These are phyloP conservation scores for Ophiothrix spiculata DNA, from an alignment of 35 echinoderm and acorn worm genomes.

Conservation along the genomic window DNA sequence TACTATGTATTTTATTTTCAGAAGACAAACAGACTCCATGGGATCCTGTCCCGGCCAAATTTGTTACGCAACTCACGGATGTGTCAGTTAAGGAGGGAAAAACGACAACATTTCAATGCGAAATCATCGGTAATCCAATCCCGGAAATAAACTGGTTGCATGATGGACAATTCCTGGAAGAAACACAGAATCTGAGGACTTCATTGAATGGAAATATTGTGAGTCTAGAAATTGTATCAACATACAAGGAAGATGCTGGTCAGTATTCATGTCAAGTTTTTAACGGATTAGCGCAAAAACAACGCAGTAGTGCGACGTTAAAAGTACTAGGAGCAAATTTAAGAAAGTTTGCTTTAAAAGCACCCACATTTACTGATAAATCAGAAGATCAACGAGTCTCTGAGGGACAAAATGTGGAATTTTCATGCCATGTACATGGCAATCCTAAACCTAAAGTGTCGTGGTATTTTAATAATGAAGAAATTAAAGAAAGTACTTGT, in stretches of 20 bases:
- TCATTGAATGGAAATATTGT: slow-evolving; percentile 41
- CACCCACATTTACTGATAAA: slow-evolving; percentile 42
- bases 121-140: slow-evolving; percentile 45
- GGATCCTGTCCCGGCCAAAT: slow-evolving; percentile 40
- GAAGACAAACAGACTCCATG: slow-evolving; percentile 39
- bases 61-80: slow-evolving; percentile 45
- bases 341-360: slow-evolving; percentile 19
- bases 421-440: slow-evolving; percentile 41
- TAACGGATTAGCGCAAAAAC: slow-evolving; percentile 45
- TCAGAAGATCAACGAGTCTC: slow-evolving; percentile 37
- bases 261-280: slow-evolving; percentile 55
- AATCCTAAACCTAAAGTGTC: slow-evolving; percentile 46
- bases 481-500: slow-evolving; percentile 46
- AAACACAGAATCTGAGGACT: slow-evolving; percentile 38
- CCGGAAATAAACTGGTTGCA: slow-evolving; percentile 54
- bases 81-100: slow-evolving; percentile 51
- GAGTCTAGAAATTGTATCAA: slow-evolving; percentile 26
- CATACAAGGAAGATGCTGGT: slow-evolving; percentile 34
- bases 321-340: slow-evolving; percentile 41
- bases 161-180: slow-evolving; percentile 32
- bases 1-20: neutral
- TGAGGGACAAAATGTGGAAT: slow-evolving; percentile 60
- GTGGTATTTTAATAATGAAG: slow-evolving; percentile 52
- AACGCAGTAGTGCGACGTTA: slow-evolving; percentile 36
- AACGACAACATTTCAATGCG: slow-evolving; percentile 36